Evolutionary conservation across 2,113 vertebrate species (phyloP).

Genomic region (Alethe diademata): DNA sequence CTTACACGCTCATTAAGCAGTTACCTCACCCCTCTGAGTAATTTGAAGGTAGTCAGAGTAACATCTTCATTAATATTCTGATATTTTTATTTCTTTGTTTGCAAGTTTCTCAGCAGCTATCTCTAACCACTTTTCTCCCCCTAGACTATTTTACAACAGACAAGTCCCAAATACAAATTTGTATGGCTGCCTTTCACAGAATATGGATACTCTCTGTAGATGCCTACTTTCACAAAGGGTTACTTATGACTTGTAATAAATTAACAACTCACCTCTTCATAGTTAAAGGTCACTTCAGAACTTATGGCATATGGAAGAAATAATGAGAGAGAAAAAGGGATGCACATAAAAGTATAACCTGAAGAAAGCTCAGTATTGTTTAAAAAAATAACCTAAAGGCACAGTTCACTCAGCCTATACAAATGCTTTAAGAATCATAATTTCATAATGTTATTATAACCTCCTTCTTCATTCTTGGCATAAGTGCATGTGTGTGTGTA

Average conservation of each 20-base stretch:
- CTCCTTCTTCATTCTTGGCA: background rate
- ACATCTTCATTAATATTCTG: background rate
- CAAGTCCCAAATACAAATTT: background rate
- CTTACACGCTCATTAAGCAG: rapidly evolving
- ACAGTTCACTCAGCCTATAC: background rate
- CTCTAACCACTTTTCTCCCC: background rate
- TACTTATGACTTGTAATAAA: background rate
- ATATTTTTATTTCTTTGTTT: background rate
- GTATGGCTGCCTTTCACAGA: background rate
- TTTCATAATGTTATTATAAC: background rate
- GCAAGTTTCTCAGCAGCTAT: background rate
- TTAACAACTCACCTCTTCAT: background rate
- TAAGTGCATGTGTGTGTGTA: background rate
- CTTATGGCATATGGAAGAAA: background rate
- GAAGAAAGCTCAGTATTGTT: background rate
- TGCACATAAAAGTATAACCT: background rate
- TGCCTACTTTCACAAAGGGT: background rate
- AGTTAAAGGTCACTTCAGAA: background rate
- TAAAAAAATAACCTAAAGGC: background rate
- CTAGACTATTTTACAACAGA: background rate
- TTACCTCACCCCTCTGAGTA: background rate
- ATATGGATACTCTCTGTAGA: background rate
- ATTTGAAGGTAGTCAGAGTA: background rate
- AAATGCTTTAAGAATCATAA: background rate
- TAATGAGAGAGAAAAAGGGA: background rate